These are phyloP conservation scores for Agrochola lychnidis DNA, from an alignment of 2,888 invertebrate species.

Conservation along the genomic window DNA sequence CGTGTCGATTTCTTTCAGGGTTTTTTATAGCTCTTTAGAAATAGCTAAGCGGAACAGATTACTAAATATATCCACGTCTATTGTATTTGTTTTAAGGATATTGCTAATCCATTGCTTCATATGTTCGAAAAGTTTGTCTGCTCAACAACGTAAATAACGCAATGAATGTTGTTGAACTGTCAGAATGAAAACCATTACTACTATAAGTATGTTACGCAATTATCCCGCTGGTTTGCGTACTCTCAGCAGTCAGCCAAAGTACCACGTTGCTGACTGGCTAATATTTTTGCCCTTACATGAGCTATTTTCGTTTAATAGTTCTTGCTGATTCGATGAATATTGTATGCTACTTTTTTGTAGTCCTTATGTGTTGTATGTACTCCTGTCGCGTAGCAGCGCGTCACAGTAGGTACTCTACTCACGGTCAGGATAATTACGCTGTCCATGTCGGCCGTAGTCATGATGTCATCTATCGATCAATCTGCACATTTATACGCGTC, in stretches of 20 bases:
- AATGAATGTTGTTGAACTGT: too few species aligned
- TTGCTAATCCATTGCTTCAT: too few species aligned
- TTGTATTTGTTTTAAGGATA: too few species aligned
- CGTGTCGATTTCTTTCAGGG: too few species aligned
- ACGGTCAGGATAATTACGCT: slow-evolving; percentile 13
- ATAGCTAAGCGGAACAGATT: too few species aligned
- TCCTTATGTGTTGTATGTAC: slow-evolving; percentile 9
- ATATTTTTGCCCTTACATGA: not conserved
- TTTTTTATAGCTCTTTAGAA: too few species aligned
- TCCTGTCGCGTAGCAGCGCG: slow-evolving; percentile 31
- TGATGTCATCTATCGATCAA: slow-evolving; percentile 44
- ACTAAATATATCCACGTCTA: too few species aligned
- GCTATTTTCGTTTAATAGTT: not conserved
- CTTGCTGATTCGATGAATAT: slow-evolving; percentile 3
- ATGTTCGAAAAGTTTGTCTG: too few species aligned
- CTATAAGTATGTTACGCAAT: too few species aligned
- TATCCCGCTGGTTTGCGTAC: not conserved
- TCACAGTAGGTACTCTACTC: not conserved
- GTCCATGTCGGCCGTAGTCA: slow-evolving; percentile 4
- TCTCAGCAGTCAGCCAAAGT: not conserved
- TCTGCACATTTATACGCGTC: slow-evolving; percentile 2
- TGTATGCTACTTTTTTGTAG: slow-evolving; percentile 4
- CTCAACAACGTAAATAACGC: too few species aligned
- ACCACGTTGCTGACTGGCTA: too few species aligned
- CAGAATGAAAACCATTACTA: too few species aligned